These are phyloP conservation scores for Hypsibius dujardini DNA, from an alignment of 1,140 invertebrate species.

Conservation along the genomic window DNA sequence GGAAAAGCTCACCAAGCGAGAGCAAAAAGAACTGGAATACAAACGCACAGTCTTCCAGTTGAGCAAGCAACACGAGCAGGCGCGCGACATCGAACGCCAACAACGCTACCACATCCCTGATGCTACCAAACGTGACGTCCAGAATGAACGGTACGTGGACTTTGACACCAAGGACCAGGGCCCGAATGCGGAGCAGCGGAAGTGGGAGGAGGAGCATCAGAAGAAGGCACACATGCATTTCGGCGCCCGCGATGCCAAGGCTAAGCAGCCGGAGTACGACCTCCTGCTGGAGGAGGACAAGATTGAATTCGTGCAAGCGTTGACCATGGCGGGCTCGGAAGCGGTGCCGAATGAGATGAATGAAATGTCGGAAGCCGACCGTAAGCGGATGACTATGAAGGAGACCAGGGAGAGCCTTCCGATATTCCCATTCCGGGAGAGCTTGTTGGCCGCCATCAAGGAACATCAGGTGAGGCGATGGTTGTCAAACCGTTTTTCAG, in stretches of 20 bases:
- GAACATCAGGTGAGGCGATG: slow-evolving; percentile 54
- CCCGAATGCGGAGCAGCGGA: slow-evolving; percentile 77
- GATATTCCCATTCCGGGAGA: slow-evolving; percentile 76
- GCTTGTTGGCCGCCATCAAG: slow-evolving; percentile 65
- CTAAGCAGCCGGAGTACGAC: slow-evolving; percentile 61
- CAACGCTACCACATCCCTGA: slow-evolving; percentile 83
- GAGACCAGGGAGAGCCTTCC: slow-evolving; percentile 84
- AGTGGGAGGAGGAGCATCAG: slow-evolving; percentile 97
- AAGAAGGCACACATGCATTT: slow-evolving; percentile 74
- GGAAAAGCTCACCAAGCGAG: slow-evolving; percentile 60
- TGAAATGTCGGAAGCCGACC: slow-evolving; percentile 47
- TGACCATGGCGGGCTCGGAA: slow-evolving; percentile 63
- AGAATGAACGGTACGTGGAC: slow-evolving; percentile 47
- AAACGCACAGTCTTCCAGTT: slow-evolving; percentile 75
- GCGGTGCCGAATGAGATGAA: slow-evolving; percentile 31
- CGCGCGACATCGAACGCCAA: slow-evolving; percentile 69
- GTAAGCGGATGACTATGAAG: slow-evolving; percentile 61
- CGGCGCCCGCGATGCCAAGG: slow-evolving; percentile 70
- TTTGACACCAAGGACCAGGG: slow-evolving; percentile 65
- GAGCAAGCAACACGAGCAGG: slow-evolving; percentile 86
- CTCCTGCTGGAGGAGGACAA: slow-evolving; percentile 72
- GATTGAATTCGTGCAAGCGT: slow-evolving; percentile 88
- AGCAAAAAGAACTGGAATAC: slow-evolving; percentile 63
- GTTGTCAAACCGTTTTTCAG: too few species aligned
- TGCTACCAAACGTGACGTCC: slow-evolving; percentile 35